Evolutionary conservation across 2,888 invertebrate genomes (phyloP).

Genomic region (Protophormia terraenovae): DNA sequence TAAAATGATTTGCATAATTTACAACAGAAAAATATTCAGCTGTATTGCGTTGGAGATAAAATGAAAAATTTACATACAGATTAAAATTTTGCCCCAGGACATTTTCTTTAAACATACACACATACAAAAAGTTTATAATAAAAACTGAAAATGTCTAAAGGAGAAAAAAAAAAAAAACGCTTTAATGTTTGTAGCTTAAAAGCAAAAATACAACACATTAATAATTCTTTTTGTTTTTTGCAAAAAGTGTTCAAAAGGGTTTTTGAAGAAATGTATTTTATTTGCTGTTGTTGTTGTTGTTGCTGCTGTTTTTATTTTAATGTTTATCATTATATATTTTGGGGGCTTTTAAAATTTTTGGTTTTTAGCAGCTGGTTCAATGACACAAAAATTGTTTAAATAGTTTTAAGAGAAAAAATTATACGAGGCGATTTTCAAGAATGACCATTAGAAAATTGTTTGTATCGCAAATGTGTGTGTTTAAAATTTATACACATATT

Average conservation of each 20-base stretch:
- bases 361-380: background rate
- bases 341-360: background rate
- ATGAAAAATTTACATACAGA: conserved; percentile 65
- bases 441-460: too few species aligned
- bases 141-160: background rate
- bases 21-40: conserved; percentile 37
- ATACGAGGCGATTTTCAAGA: background rate
- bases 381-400: background rate
- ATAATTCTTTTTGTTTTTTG: conserved; percentile 10
- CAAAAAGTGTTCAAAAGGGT: background rate
- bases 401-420: background rate
- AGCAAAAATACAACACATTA: background rate
- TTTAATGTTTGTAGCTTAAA: background rate
- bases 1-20: conserved; percentile 64
- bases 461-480: too few species aligned
- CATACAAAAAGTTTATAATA: background rate
- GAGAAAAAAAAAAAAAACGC: background rate
- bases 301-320: background rate
- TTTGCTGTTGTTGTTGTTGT: background rate
- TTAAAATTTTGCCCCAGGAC: conserved; percentile 58
- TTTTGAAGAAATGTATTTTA: background rate
- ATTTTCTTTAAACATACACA: conserved; percentile 18
- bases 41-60: conserved; percentile 45
- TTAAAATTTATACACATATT: too few species aligned
- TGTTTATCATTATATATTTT: background rate